Percentiles rank a stretch among this genome's conserved stretches.
Conservation (phyloP, 2,797 vertebrate genomes). For the Phalloptychus januarius region DNA sequence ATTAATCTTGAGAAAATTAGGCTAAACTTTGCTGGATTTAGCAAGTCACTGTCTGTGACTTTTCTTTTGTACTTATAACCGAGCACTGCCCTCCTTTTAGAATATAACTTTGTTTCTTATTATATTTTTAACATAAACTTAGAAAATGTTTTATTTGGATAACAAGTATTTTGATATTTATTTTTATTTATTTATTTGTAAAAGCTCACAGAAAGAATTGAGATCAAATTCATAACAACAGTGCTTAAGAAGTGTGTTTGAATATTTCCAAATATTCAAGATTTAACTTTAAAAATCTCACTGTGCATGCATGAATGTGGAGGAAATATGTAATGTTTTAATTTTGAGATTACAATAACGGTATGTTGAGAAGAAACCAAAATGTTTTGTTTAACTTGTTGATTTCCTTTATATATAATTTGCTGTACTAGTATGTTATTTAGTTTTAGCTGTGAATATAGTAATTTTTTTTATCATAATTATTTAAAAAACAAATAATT, state of each 20-base stretch:
- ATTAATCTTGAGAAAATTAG: conserved; percentile 55
- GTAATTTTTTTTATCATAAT: no score
- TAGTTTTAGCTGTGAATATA: no score
- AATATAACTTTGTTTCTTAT: neutral
- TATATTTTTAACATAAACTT: neutral
- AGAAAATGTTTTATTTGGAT: no score
- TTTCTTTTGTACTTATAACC: conserved; percentile 1
- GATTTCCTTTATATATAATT: neutral
- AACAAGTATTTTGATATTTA: no score
- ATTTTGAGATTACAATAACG: neutral
- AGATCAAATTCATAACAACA: neutral
- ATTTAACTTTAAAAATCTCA: neutral
- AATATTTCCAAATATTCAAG: neutral
- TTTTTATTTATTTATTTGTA: no score
- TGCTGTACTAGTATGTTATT: no score
- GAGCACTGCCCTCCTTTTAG: conserved; percentile 2
- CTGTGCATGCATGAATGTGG: neutral
- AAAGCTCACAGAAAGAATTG: conserved; percentile 1
- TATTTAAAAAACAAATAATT: no score
- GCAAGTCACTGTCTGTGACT: conserved; percentile 18
- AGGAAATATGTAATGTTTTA: neutral
- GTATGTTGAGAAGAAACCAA: neutral
- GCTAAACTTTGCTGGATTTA: conserved; percentile 40
- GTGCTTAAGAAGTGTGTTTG: no score
- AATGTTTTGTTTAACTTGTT: neutral